Evolutionary conservation across 1,140 invertebrate species (phyloP).

Genomic region (Helicoverpa armigera): DNA sequence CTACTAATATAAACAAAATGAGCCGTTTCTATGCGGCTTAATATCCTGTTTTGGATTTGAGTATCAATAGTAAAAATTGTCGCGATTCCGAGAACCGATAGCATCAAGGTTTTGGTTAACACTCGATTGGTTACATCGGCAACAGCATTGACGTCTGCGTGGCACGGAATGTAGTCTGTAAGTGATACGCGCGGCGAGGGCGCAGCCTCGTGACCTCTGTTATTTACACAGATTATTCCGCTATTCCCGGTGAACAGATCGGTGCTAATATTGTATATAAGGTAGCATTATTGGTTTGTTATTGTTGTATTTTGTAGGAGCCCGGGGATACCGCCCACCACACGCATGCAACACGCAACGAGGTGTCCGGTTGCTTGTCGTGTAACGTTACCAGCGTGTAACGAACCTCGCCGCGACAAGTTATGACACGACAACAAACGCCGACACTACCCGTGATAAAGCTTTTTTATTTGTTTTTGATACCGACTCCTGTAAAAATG

Average conservation of each 20-base stretch:
- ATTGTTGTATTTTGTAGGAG: conserved; percentile 43
- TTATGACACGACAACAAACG: conserved; percentile 81
- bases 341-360: conserved; percentile 71
- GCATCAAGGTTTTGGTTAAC: neutral
- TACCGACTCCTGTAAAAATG: conserved; percentile 60
- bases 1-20: conserved; percentile 38
- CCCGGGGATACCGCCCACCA: conserved; percentile 51
- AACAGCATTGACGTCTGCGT: conserved; percentile 10
- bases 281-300: conserved; percentile 49
- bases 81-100: neutral
- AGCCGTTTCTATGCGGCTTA: conserved; percentile 21
- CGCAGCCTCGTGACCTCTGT: conserved; percentile 34
- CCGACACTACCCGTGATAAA: conserved; percentile 62
- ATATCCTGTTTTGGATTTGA: conserved; percentile 27
- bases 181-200: conserved; percentile 19
- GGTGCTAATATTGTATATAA: conserved; percentile 37
- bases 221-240: conserved; percentile 46
- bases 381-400: conserved; percentile 70
- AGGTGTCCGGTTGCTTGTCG: conserved; percentile 79
- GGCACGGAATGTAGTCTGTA: conserved; percentile 35
- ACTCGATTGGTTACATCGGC: neutral
- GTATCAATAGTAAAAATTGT: neutral
- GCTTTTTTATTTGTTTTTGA: conserved; percentile 71
- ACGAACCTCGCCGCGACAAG: conserved; percentile 72
- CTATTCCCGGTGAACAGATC: conserved; percentile 40